Base-by-base conservation (phyloP, 2,797 vertebrate genomes). In the Phrynocephalus guinanensis region DNA sequence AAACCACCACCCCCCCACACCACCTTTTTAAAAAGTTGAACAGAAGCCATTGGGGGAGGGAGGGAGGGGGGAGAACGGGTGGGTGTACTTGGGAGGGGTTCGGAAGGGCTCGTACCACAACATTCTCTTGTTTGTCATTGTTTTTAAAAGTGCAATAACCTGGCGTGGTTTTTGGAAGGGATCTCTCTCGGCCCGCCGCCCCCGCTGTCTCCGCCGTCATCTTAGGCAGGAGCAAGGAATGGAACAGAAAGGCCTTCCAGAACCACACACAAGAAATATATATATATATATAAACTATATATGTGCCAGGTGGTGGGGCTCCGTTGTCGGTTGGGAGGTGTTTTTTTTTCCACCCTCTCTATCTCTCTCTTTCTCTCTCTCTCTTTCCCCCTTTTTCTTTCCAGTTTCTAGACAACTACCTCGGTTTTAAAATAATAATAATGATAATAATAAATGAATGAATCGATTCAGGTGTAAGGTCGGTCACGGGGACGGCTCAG, bases 321-420 rank as follows among this genome's bases (percentile, higher is more conserved):
- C 8, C 5, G 60, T 16, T 33, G 4, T 16, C 26, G 18, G 2
- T 38, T 50, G 38, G 11, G 3, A 50, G 0, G 13, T 1, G 50
- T 16, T 18, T 33, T 33, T 33, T 33, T 33, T 33, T 33, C 33
- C 33, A 33, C 33, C 33, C 33, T 33, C 33, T 33, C 33, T 33
- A 33, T 33, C 33, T 33, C 33, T 33, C 33, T 33, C 33, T 33
- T 33, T 33, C 33, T 56, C 30, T 80, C 1, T 60, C n/a, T 66
- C 3, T 33, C 20, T 44, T 28, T n/a, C 1, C 15, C 1, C 4
- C 73, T 50, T 16, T 26, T 33, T 95, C 94, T 11, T 70, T 38
- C 95, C 93, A 92, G 95, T 96, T 97, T 96, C 93, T 96, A 95
- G 96, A 95, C 96, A 97, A 96, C 97, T 97, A 97, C 97, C 97